Percentiles rank a stretch among this genome's conserved stretches.
These are phyloP conservation scores for Flabesymbios commensalis DNA, from an alignment of 2,888 invertebrate genomes.

Conservation along the genomic window DNA sequence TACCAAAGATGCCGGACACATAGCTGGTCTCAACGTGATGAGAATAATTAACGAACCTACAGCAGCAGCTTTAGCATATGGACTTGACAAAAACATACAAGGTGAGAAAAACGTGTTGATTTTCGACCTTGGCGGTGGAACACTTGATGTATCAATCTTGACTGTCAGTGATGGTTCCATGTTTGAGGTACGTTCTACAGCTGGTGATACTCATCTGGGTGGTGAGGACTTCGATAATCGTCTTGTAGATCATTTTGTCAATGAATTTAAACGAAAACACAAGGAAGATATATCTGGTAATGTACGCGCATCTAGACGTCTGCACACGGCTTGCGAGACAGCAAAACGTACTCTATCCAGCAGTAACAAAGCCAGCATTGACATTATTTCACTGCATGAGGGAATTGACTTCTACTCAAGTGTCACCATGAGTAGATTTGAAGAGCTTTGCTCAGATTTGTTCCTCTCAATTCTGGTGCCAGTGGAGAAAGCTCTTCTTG, in stretches of 20 bases:
- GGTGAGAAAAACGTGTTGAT: slow-evolving; percentile 66
- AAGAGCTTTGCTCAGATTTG: slow-evolving; percentile 49
- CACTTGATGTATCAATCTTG: slow-evolving; percentile 63
- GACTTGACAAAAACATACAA: slow-evolving; percentile 65
- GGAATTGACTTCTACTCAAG: slow-evolving; percentile 54
- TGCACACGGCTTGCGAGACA: slow-evolving; percentile 51
- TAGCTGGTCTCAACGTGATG: slow-evolving; percentile 60
- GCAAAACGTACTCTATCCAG: slow-evolving; percentile 54
- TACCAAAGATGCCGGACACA: slow-evolving; percentile 69
- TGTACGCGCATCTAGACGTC: slow-evolving; percentile 43
- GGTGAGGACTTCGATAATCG: slow-evolving; percentile 54
- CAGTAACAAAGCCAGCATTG: slow-evolving; percentile 41
- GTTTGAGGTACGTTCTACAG: slow-evolving; percentile 55
- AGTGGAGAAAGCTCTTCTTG: slow-evolving; percentile 77
- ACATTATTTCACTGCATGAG: slow-evolving; percentile 43
- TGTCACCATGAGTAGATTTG: slow-evolving; percentile 51
- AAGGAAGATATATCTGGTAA: slow-evolving; percentile 46
- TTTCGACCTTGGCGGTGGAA: slow-evolving; percentile 66
- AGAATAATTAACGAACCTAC: slow-evolving; percentile 69
- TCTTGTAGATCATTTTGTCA: slow-evolving; percentile 46
- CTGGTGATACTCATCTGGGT: slow-evolving; percentile 55
- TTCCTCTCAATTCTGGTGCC: slow-evolving; percentile 72
- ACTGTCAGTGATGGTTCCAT: slow-evolving; percentile 64
- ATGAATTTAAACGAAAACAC: slow-evolving; percentile 49
- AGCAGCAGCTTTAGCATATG: slow-evolving; percentile 66